Percentiles rank a stretch among this genome's conserved stretches.
phyloP scores from a whole-genome alignment of 2,113 vertebrate genomes.

The Mugil cephalus region DNA sequence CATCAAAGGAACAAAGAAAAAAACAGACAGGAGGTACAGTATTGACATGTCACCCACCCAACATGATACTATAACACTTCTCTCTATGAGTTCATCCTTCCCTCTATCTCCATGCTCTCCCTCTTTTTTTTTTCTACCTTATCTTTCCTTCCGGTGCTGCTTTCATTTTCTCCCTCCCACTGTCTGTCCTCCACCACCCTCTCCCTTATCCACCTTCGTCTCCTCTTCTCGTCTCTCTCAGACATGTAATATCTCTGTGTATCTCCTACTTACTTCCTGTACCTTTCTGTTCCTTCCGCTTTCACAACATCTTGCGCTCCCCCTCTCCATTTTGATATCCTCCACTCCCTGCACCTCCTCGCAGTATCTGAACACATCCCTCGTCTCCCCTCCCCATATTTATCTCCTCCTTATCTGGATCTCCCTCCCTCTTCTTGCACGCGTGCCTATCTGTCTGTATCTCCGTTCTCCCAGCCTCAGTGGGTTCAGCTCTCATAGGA shows the following conservation, averaged over 20 bases:
- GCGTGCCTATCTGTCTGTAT: constrained; percentile 68
- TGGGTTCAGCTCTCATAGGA: constrained; percentile 49
- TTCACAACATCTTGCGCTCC: constrained; percentile 65
- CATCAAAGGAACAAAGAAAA: constrained; percentile 33
- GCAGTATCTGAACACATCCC: constrained; percentile 73
- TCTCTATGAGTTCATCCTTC: constrained; percentile 60
- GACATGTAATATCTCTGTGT: constrained; percentile 61
- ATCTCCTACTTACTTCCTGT: constrained; percentile 72
- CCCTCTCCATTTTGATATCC: constrained; percentile 70
- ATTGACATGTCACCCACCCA: constrained; percentile 57
- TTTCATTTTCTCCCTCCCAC: constrained; percentile 43
- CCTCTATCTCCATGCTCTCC: constrained; percentile 39
- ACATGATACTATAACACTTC: constrained; percentile 44
- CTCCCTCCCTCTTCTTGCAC: constrained; percentile 64
- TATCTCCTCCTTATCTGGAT: constrained; percentile 76
- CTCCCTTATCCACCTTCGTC: constrained; percentile 61
- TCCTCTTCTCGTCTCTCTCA: constrained; percentile 47
- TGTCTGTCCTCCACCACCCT: constrained; percentile 46
- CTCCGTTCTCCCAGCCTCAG: constrained; percentile 64
- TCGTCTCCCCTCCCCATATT: constrained; percentile 66
- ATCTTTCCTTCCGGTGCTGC: constrained; percentile 50
- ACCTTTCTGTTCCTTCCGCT: constrained; percentile 70
- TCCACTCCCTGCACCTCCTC: constrained; percentile 62
- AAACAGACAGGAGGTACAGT: constrained; percentile 13
- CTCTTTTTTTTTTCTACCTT: constrained; percentile 32